Base-by-base conservation (phyloP, 1,140 invertebrate species). In the Maniola jurtina region DNA sequence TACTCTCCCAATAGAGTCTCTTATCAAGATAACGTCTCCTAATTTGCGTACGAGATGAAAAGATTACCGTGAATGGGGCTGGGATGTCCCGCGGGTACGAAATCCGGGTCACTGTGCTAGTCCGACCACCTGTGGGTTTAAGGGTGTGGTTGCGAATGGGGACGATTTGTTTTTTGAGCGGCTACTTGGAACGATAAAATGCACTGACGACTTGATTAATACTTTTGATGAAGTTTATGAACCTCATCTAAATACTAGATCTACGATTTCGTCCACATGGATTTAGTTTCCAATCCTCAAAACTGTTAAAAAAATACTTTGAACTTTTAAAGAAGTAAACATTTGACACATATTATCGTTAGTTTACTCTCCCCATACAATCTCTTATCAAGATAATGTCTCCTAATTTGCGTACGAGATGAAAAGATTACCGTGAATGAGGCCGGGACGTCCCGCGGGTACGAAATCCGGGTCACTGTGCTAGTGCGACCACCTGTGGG, bases 81-180 rank as follows among this genome's bases (percentile, higher is more conserved):
- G 77, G 75, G 81, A 75, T 80, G 75, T 68, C 77, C 77, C 64
- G 76, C 69, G 63, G 80, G 69, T 79, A 74, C 45, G 14, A 64
- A 75, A 83, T 76, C 74, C 75, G 72, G 83, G 84, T 84, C 83
- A 87, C 73, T 78, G 76, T 79, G 80, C 77, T 79, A 79, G 66
- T 72, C 73, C 71, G 61, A 72, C 73, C 83, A 86, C 81, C 82
- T 84, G 84, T 84, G 57, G 60, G 47, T 48, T n/a, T 40, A 56
- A 62, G 54, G 59, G 58, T 64, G 50, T 45, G 13, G 9, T 45
- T 38, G 7, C n/a, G 59, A 60, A 52, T 16, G 54, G 55, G 54
- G 47, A 11, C n/a, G 52, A 61, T 68, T 68, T 61, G 15, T 59
- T 66, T 70, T 70, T 16, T 52, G 10, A 35, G n/a, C 9, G 6